Conservation (phyloP, 2,797 vertebrate species). For the Saxicola maurus region DNA sequence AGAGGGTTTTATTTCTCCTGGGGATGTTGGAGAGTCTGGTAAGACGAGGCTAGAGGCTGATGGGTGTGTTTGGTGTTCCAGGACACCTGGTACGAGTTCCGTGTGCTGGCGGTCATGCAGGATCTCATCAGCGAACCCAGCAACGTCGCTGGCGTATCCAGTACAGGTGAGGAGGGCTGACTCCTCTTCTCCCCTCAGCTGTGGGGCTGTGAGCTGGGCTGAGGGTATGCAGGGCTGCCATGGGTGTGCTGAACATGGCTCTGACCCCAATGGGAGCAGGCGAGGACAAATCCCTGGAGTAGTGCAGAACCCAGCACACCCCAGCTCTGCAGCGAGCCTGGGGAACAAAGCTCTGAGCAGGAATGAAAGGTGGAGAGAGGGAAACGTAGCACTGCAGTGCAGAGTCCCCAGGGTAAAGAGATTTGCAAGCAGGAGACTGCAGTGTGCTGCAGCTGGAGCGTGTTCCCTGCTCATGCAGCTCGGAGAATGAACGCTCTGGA, state of each 20-base stretch:
- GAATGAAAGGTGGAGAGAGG: slow-evolving; percentile 13
- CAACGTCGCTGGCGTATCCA: slow-evolving; percentile 96
- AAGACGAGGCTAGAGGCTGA: neutral
- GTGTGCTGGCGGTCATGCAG: slow-evolving; percentile 97
- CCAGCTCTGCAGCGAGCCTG: neutral
- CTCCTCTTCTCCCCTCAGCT: neutral
- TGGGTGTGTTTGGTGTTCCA: slow-evolving; percentile 41
- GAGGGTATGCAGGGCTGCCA: accelerated
- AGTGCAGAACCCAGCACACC: neutral
- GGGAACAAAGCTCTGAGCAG: neutral
- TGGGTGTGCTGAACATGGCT: neutral
- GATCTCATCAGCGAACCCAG: slow-evolving; percentile 98
- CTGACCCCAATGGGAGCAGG: neutral
- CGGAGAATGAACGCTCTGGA: neutral
- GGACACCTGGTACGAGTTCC: slow-evolving; percentile 99
- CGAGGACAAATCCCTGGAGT: neutral
- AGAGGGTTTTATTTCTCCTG: neutral
- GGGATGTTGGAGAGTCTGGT: neutral
- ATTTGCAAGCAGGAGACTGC: neutral
- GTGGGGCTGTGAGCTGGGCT: neutral
- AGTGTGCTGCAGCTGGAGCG: accelerated
- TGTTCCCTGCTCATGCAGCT: neutral
- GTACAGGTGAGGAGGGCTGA: slow-evolving; percentile 83
- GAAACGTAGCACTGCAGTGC: slow-evolving; percentile 36
- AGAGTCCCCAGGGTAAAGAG: neutral